Evolutionary conservation across 2,113 vertebrate genomes (phyloP), one percentile per base, ranked within the genome.

Genomic region (Lycocorax pyrrhopterus): DNA sequence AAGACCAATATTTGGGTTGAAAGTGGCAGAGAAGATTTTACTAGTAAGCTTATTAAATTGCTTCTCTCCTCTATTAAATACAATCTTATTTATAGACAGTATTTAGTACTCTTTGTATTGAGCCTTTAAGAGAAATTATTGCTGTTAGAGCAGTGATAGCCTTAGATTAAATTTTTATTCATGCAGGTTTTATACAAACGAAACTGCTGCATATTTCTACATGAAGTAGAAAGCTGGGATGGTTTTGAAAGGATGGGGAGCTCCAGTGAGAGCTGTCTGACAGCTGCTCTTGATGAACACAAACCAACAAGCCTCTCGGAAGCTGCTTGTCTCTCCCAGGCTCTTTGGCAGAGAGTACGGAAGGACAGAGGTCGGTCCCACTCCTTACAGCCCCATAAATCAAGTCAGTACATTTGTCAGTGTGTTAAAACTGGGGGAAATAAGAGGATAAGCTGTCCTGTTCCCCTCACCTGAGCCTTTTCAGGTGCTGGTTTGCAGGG

Each of bases 161-260:
- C 47, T 67, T 85, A 90, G 91, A 95, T 96, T 91, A 87, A 92
- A 87, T 93, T 95, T 95, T 96, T 89, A 89, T 96, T 85, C 53
- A 66, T 69, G 46, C 59, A 51, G 82, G 32, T 72, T 93, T 89
- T 64, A 56, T 37, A 58, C 77, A 79, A 77, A 84, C 0, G 0
- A 64, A 85, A 66, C 71, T 62, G 71, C 69, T 76, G 81, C 84
- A 27, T 68, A 73, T 92, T 93, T 85, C 81, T 71, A 2, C 1
- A 9, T 4, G 52, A 49, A 69, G 39, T 16, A 69, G 82, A 69
- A 87, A 79, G 81, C 69, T 2, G 6, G 37, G 84, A 39, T 91
- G 87, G 53, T 41, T 94, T 84, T 44, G 66, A 64, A 79, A 89
- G 74, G 41, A 64, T 4, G 4, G 21, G 66, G 69, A 53, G 60